Conservation (phyloP, 2,888 invertebrate genomes). For the Metopia argyrocephala region DNA sequence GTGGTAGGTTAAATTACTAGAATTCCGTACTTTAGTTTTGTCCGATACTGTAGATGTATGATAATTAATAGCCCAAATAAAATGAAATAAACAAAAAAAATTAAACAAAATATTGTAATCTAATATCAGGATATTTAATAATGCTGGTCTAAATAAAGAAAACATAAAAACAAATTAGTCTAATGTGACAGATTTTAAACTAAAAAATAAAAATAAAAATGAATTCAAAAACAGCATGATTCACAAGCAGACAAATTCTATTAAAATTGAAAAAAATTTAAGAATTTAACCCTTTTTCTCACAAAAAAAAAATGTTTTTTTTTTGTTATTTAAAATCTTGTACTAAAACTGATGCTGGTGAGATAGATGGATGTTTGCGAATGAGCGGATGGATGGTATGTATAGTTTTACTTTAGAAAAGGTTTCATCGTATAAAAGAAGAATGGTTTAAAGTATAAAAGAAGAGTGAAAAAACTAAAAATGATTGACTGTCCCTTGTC, state of each 20-base stretch:
- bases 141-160: conserved; percentile 19
- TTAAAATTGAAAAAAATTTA: conserved; percentile 5
- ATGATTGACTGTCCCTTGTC: conserved; percentile 59
- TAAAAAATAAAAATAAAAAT: neutral
- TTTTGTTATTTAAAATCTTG: too few relatives aligned
- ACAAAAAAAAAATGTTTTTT: too few relatives aligned
- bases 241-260: neutral
- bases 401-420: neutral
- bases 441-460: conserved; percentile 13
- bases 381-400: conserved; percentile 8
- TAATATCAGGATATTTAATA: conserved; percentile 8
- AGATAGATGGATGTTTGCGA: conserved; percentile 27
- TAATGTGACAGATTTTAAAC: conserved; percentile 39
- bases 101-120: too few relatives aligned
- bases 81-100: too few relatives aligned
- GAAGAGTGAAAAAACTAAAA: conserved; percentile 9
- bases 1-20: too few relatives aligned
- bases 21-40: too few relatives aligned
- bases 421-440: neutral
- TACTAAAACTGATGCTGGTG: neutral
- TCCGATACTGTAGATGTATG: too few relatives aligned
- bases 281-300: conserved; percentile 40
- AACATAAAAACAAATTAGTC: conserved; percentile 23
- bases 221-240: conserved; percentile 14
- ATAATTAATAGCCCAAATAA: too few relatives aligned